Base-by-base conservation (phyloP, 2,113 vertebrate genomes). In the Colistium nudipinnis region DNA sequence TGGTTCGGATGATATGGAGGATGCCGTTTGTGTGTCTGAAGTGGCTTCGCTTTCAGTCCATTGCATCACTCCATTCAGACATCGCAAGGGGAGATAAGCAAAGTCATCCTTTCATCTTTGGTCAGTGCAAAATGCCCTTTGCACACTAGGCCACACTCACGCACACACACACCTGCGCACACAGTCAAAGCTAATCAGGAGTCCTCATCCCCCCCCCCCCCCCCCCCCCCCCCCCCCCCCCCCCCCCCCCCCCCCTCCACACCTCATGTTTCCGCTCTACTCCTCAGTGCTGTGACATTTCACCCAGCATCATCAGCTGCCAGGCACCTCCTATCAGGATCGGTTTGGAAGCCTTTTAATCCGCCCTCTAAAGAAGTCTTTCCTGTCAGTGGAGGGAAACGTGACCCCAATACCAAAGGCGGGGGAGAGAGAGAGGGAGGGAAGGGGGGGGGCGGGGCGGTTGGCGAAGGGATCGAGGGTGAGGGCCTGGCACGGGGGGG, bases 301-400 rank as follows among this genome's bases (percentile, higher is more conserved):
- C 78, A 49, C 71, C 60, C 69, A 67, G 82, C 69, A 75, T 68
- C 83, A 82, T 87, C 83, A 76, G 75, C 78, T 63, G 80, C 82
- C 82, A 85, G 87, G 89, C 86, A 84, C 83, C 82, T 68, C 85
- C 89, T 80, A 88, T 87, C 84, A 87, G 70, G 51, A 81, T 83
- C 75, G 31, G 63, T 85, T 88, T 85, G 74, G 59, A 77, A 80
- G 71, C 70, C 76, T 91, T 90, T 90, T 86, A 87, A 88, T 88
- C 87, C 51, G 39, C 70, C 60, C 75, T 83, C 76, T 84, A 79
- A 87, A 87, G 81, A 87, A 89, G 59, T 67, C 83, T 81, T 90
- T 82, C 76, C 83, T 87, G 87, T 91, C 89, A 91, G 83, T 81
- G 68, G 63, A 84, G 54, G 64, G 48, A 81, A 79, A 88, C 81